Conservation (phyloP, 1,140 invertebrate genomes). For the Habropoda laboriosa region DNA sequence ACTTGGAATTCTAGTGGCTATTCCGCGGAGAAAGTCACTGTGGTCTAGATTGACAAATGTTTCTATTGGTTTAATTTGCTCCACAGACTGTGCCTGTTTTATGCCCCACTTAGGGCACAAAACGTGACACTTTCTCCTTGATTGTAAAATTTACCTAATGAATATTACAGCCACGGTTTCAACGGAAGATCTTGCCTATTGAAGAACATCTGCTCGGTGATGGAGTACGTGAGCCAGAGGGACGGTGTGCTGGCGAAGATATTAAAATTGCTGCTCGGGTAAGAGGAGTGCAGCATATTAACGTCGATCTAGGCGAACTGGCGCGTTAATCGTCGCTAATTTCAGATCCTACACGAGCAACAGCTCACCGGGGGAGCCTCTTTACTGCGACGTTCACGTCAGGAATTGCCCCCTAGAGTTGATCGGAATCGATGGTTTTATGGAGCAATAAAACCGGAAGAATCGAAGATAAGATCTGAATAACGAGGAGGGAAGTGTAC, state of each 20-base stretch:
- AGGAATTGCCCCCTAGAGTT: conserved; percentile 77
- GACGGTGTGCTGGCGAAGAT: conserved; percentile 77
- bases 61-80: no score
- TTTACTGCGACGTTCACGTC: conserved; percentile 74
- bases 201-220: conserved; percentile 82
- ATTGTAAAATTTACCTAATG: no score
- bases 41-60: no score
- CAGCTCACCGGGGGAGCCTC: conserved; percentile 62
- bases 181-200: conserved; percentile 82
- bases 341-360: conserved; percentile 70
- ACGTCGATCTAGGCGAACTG: not conserved
- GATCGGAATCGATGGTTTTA: conserved; percentile 73
- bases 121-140: no score
- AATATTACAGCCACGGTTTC: conserved; percentile 82
- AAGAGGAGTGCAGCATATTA: conserved; percentile 35
- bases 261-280: conserved; percentile 74
- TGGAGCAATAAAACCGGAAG: not conserved
- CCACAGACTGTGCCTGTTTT: no score
- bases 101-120: no score
- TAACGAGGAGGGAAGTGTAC: not conserved
- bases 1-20: no score
- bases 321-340: conserved; percentile 24
- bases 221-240: conserved; percentile 61
- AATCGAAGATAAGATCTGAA: not conserved
- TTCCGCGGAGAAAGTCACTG: no score